phyloP scores from a whole-genome alignment of 2,113 vertebrate genomes.

The Pterocles burchelli region DNA sequence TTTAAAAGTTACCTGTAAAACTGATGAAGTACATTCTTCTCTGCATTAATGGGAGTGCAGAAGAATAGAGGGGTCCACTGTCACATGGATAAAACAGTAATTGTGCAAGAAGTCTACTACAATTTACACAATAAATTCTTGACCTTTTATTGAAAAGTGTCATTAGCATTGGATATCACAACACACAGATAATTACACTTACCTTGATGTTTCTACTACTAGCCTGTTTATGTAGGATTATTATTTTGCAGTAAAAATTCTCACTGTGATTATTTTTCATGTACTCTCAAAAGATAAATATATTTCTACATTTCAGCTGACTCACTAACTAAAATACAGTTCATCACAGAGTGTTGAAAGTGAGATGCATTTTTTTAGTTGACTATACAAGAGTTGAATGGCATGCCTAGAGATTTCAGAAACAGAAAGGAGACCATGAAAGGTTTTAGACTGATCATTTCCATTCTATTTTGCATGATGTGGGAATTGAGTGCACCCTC shows the following conservation, averaged over 20 bases:
- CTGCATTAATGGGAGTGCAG: background rate
- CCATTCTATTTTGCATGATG: background rate
- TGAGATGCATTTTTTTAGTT: background rate
- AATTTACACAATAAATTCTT: background rate
- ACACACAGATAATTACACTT: background rate
- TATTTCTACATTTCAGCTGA: background rate
- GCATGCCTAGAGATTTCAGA: background rate
- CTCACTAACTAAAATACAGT: background rate
- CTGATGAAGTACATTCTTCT: background rate
- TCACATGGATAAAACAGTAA: background rate
- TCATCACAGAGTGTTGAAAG: background rate
- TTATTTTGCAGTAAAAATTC: background rate
- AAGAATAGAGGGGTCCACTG: background rate
- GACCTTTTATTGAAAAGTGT: background rate
- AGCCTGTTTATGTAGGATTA: background rate
- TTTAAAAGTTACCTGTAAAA: background rate
- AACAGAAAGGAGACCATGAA: background rate
- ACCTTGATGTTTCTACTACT: background rate
- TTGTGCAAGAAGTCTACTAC: background rate
- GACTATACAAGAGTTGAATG: background rate
- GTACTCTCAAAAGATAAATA: background rate
- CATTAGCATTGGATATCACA: background rate
- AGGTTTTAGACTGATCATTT: background rate
- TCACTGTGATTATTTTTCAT: background rate
- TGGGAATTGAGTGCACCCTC: too few species aligned